A percentile compares a stretch with the other conserved stretches of the same genome.
Conservation (phyloP, 2,888 invertebrate species). For the Anagyrus pseudococci region DNA sequence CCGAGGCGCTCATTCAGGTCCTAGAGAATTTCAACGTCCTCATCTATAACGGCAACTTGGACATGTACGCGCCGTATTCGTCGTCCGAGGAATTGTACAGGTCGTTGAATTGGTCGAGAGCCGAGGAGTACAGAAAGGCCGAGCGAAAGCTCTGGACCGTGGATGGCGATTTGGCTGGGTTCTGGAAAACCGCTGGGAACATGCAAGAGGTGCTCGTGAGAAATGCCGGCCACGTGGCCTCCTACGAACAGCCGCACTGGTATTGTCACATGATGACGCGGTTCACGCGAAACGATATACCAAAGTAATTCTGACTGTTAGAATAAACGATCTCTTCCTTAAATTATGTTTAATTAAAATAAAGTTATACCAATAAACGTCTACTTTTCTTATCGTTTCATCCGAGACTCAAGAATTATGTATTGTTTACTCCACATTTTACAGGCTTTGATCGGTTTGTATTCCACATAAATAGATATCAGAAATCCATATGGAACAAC, state of each 20-base stretch:
- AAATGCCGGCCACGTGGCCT: constrained; percentile 64
- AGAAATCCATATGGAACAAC: too few species aligned
- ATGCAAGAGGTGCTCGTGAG: constrained; percentile 60
- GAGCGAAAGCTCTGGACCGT: constrained; percentile 51
- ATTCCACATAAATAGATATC: too few species aligned
- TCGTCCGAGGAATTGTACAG: constrained; percentile 78
- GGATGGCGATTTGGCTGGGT: constrained; percentile 60
- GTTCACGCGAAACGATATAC: background rate
- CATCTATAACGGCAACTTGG: constrained; percentile 89
- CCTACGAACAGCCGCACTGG: constrained; percentile 62
- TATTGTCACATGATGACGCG: constrained; percentile 60
- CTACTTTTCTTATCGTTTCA: too few species aligned
- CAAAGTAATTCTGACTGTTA: background rate
- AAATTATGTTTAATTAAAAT: too few species aligned
- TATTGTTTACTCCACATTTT: too few species aligned
- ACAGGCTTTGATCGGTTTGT: too few species aligned
- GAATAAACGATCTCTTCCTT: too few species aligned
- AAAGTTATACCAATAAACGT: too few species aligned
- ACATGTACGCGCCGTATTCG: constrained; percentile 87
- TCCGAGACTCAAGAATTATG: too few species aligned
- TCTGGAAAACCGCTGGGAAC: constrained; percentile 56
- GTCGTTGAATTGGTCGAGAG: constrained; percentile 55
- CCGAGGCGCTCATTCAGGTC: constrained; percentile 73
- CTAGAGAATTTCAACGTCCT: constrained; percentile 75
- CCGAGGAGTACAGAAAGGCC: constrained; percentile 51